A percentile compares a stretch with the other conserved stretches of the same genome.
Conservation (phyloP, 1,140 invertebrate species). For the Bombus superbus region DNA sequence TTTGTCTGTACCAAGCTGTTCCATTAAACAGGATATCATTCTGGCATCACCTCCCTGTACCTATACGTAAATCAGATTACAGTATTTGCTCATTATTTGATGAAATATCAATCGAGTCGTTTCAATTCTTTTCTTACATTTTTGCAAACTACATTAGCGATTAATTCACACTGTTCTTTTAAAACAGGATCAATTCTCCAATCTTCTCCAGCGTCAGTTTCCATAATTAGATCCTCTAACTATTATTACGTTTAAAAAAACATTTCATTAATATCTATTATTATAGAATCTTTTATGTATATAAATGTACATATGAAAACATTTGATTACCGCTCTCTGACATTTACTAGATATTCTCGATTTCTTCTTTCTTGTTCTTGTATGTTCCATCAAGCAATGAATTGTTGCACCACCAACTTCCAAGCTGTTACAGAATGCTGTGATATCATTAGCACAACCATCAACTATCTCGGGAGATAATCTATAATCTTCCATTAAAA, state of each 20-base stretch:
- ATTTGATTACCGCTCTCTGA: slow-evolving; percentile 85
- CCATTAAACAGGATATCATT: slow-evolving; percentile 97
- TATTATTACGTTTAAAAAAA: slow-evolving; percentile 68
- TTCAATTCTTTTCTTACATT: slow-evolving; percentile 80
- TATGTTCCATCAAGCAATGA: slow-evolving; percentile 97
- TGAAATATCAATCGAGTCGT: background rate
- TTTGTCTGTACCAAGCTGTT: slow-evolving; percentile 91
- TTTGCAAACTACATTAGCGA: slow-evolving; percentile 89
- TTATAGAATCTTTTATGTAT: slow-evolving; percentile 49
- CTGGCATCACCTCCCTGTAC: slow-evolving; percentile 87
- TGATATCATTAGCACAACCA: slow-evolving; percentile 94
- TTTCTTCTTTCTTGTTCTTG: slow-evolving; percentile 85
- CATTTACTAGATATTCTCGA: slow-evolving; percentile 87
- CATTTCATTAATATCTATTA: slow-evolving; percentile 16
- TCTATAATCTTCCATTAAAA: slow-evolving; percentile 96
- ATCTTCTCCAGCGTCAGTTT: slow-evolving; percentile 93
- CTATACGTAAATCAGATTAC: slow-evolving; percentile 56
- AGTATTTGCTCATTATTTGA: background rate
- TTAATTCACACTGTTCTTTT: slow-evolving; percentile 91
- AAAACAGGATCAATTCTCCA: slow-evolving; percentile 96
- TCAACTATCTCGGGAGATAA: slow-evolving; percentile 96
- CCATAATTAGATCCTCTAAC: slow-evolving; percentile 90
- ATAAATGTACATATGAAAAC: slow-evolving; percentile 23
- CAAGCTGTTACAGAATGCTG: slow-evolving; percentile 87
- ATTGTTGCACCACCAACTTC: slow-evolving; percentile 94